A percentile compares a stretch with the other conserved stretches of the same genome.
Conservation (phyloP, 2,113 vertebrate genomes). For the Microcebus jonahi region DNA sequence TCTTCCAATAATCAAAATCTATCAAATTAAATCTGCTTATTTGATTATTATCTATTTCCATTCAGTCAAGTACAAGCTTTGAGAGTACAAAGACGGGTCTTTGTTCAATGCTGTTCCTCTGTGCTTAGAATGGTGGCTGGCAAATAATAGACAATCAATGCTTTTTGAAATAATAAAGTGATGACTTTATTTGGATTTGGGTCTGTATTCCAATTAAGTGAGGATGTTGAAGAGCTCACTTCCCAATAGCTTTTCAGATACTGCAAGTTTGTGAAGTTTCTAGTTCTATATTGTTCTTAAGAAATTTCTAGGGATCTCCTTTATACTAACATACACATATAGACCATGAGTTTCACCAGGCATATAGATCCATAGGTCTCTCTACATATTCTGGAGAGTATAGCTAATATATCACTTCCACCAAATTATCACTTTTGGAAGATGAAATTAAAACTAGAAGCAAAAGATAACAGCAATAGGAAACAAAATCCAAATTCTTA, state of each 20-base stretch:
- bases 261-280: background rate
- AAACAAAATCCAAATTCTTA: conserved; percentile 13
- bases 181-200: background rate
- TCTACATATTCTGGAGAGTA: background rate
- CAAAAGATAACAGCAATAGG: conserved; percentile 13
- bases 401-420: background rate
- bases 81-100: background rate
- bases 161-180: background rate
- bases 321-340: background rate
- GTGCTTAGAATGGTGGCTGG: background rate
- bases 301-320: background rate
- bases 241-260: background rate
- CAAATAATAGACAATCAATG: background rate
- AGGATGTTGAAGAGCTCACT: background rate
- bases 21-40: background rate
- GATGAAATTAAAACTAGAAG: conserved; percentile 1
- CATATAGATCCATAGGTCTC: background rate
- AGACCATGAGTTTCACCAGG: background rate
- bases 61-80: background rate
- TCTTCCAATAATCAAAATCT: background rate
- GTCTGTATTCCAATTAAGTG: background rate
- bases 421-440: conserved; percentile 44
- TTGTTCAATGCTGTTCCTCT: background rate
- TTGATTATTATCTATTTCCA: background rate
- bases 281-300: background rate